Conservation (phyloP, 1,140 invertebrate genomes). For the Bombus affinis region DNA sequence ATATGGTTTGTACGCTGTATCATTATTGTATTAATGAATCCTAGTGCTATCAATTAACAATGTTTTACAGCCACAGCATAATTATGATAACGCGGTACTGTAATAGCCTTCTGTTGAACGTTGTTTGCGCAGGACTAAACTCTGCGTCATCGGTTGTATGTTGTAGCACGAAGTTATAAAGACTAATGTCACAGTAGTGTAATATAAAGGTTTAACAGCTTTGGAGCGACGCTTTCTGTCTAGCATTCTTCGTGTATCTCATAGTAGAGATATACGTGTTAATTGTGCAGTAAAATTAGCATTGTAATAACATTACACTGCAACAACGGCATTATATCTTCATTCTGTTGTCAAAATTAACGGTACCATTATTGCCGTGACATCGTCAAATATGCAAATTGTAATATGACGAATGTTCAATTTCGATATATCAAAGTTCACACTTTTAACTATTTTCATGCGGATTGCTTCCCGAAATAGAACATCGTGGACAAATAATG, state of each 20-base stretch:
- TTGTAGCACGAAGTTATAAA: background rate
- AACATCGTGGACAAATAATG: background rate
- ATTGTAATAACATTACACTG: constrained; percentile 2
- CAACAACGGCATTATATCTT: background rate
- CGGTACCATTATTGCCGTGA: background rate
- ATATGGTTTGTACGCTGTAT: background rate
- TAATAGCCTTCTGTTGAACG: background rate
- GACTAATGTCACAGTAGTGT: background rate
- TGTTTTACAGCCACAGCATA: background rate
- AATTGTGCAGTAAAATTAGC: constrained; percentile 11
- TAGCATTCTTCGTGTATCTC: background rate
- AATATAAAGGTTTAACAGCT: constrained; percentile 5
- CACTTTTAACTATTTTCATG: background rate
- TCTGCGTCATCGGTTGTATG: background rate
- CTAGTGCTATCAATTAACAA: constrained; percentile 4
- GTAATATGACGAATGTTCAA: background rate
- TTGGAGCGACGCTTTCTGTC: constrained; percentile 73
- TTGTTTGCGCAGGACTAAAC: background rate
- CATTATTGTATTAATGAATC: constrained; percentile 58
- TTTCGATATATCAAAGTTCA: background rate
- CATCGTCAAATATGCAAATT: background rate
- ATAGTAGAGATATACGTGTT: constrained; percentile 45
- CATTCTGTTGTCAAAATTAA: background rate
- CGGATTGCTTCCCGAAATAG: background rate
- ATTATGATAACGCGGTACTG: background rate